Percentiles rank a stretch among this genome's conserved stretches.
Conservation (phyloP, 2,888 invertebrate species). For the Phorcus lineatus region DNA sequence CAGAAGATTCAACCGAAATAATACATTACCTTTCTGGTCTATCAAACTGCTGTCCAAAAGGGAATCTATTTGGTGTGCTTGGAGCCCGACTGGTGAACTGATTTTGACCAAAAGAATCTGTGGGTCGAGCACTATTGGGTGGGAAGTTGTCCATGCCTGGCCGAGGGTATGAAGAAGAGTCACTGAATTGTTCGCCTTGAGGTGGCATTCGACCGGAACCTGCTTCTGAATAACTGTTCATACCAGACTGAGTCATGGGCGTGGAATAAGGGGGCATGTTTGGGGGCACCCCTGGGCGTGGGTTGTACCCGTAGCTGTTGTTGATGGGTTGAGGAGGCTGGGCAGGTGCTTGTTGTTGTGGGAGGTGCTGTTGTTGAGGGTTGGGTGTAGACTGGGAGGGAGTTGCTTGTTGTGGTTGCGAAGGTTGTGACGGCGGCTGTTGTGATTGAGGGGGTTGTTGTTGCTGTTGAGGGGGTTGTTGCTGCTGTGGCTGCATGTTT, state of each 20-base stretch:
- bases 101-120: constrained; percentile 21
- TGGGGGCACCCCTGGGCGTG: neutral
- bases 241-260: neutral
- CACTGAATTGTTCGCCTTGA: constrained; percentile 11
- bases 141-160: constrained; percentile 15
- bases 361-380: constrained; percentile 24
- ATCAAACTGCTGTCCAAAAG: constrained; percentile 65
- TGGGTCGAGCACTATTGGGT: constrained; percentile 7
- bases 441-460: constrained; percentile 43
- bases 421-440: neutral
- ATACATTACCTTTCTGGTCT: constrained; percentile 61
- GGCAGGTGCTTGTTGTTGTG: constrained; percentile 42
- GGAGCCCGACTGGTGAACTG: neutral
- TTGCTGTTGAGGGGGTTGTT: constrained; percentile 30
- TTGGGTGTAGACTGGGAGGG: constrained; percentile 17
- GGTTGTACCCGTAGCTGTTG: constrained; percentile 5
- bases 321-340: constrained; percentile 3
- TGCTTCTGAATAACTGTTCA: constrained; percentile 1
- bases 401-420: neutral
- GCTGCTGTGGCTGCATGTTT: constrained; percentile 42
- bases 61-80: constrained; percentile 45
- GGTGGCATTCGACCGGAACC: neutral
- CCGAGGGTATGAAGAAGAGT: neutral
- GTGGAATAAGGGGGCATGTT: constrained; percentile 24
- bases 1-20: neutral